A percentile compares a stretch with the other conserved stretches of the same genome.
phyloP scores from a whole-genome alignment of 1,140 invertebrate genomes.

The Venustaconcha ellipsiformis region DNA sequence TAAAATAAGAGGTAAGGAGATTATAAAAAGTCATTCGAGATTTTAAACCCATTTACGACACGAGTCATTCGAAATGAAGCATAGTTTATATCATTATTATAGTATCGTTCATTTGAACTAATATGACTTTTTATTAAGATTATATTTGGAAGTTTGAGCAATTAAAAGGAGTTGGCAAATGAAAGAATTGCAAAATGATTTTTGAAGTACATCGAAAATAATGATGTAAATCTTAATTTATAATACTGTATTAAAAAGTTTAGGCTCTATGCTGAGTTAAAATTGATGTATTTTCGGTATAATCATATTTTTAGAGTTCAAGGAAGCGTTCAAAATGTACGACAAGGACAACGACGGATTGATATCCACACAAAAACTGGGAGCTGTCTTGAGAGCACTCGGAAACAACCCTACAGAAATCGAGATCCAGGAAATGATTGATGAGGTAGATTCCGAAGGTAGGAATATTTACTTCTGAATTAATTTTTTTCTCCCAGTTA shows the following conservation, averaged over 20 bases:
- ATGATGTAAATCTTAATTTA: neutral
- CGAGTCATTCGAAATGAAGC: neutral
- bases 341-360: slow-evolving; percentile 92
- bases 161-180: neutral
- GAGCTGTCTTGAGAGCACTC: slow-evolving; percentile 98
- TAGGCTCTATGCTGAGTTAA: neutral
- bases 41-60: neutral
- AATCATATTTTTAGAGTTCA: slow-evolving; percentile 47
- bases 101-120: neutral
- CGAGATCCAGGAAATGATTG: slow-evolving; percentile 99
- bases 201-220: neutral
- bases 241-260: neutral
- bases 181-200: neutral
- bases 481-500: neutral
- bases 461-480: slow-evolving; percentile 64
- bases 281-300: neutral
- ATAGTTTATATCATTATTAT: neutral
- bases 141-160: neutral
- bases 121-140: neutral
- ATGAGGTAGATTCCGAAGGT: slow-evolving; percentile 99
- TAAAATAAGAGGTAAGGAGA: slow-evolving; percentile 36
- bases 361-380: slow-evolving; percentile 99
- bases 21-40: neutral
- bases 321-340: slow-evolving; percentile 63
- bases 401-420: slow-evolving; percentile 99